Percentiles rank a stretch among this genome's conserved stretches.
phyloP scores from a whole-genome alignment of 2,888 invertebrate genomes.

The Camptogramma bilineatum region DNA sequence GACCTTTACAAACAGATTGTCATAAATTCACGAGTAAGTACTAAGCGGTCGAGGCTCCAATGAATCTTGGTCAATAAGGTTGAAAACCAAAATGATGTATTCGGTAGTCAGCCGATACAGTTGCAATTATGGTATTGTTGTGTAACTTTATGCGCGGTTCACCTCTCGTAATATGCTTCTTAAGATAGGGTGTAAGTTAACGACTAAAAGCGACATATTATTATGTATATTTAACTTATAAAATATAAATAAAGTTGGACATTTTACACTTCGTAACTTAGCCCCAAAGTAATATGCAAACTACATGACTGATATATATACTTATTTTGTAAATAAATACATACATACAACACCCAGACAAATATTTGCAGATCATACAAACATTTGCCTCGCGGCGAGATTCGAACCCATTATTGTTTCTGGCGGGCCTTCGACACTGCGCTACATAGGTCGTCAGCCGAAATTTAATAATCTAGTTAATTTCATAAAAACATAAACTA shows the following conservation, averaged over 20 bases:
- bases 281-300: no score
- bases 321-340: no score
- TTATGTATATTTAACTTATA: no score
- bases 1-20: constrained; percentile 10
- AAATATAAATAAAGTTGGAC: no score
- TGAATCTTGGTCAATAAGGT: constrained; percentile 50
- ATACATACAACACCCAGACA: no score
- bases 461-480: not conserved
- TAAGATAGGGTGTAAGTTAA: constrained; percentile 28
- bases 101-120: constrained; percentile 54
- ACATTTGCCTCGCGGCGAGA: no score
- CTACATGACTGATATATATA: no score
- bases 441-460: no score
- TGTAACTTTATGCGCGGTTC: constrained; percentile 52
- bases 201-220: constrained; percentile 21
- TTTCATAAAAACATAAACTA: not conserved
- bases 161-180: constrained; percentile 41
- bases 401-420: no score
- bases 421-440: no score
- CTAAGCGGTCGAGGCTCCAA: not conserved
- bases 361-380: no score
- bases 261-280: no score
- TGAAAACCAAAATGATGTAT: constrained; percentile 42
- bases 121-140: constrained; percentile 56
- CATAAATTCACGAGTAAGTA: constrained; percentile 3